Base-by-base conservation (phyloP, 1,140 invertebrate species). In the Lethrus apterus region DNA sequence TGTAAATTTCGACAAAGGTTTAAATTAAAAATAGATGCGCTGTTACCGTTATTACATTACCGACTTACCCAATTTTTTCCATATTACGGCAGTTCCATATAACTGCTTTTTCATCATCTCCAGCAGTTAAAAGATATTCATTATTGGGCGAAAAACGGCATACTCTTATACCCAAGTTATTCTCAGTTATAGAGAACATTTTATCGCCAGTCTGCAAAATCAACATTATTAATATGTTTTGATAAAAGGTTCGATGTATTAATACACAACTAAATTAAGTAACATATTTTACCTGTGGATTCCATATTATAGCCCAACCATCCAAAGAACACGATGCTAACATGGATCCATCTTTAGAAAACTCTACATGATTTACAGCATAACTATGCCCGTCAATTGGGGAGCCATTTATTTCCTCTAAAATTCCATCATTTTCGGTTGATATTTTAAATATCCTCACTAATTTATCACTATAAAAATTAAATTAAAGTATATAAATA, bases 251-350 rank as follows among this genome's bases (percentile, higher is more conserved):
- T n/a, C n/a, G n/a, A n/a, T n/a, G n/a, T n/a, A n/a, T n/a, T n/a
- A n/a, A n/a, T n/a, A n/a, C n/a, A n/a, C n/a, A n/a, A n/a, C n/a
- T n/a, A n/a, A n/a, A n/a, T n/a, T n/a, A n/a, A n/a, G n/a, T n/a
- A n/a, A n/a, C 21, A 20, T 26, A 44, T 17, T 15, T 62, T 66
- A 77, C 80, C 60, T 72, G 59, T 11, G 71, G 58, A 60, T 83
- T 71, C 80, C 81, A 86, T 11, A 87, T 65, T 36, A 82, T 70
- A 20, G 80, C 72, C 29, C 73, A 78, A 2, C 86, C 84, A 67
- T 88, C 85, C 17, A 81, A 73, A 2, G 83, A 87, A 55, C 80
- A 83, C 10, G 84, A 79, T 0, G 80, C 82, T 17, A 88, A 59
- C 44, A 76, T 69, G 8, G 64, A 72, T n/a, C 79, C 77, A 55